Conservation (phyloP, 2,113 vertebrate genomes). For the Anarhynchus alexandrinus region DNA sequence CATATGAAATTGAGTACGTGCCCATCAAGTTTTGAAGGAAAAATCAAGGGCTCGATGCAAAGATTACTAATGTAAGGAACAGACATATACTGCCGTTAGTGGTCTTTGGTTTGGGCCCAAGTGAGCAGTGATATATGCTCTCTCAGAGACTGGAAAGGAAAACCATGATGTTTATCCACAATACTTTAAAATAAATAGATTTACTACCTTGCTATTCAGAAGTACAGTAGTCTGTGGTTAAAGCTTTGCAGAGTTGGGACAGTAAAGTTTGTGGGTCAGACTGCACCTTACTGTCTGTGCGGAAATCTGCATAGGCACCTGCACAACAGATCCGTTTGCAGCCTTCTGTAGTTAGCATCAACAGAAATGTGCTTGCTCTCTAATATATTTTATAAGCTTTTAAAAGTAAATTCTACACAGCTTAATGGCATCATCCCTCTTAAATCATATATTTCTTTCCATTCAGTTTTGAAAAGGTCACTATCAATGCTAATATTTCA, state of each 20-base stretch:
- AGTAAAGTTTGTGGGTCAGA: neutral
- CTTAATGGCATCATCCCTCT: neutral
- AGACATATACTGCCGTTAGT: neutral
- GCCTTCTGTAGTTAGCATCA: neutral
- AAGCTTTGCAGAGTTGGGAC: neutral
- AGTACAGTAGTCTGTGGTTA: neutral
- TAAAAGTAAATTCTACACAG: neutral
- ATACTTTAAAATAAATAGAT: neutral
- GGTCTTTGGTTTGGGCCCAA: neutral
- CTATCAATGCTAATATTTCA: neutral
- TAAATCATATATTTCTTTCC: neutral
- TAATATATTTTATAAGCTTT: neutral
- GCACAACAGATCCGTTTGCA: neutral
- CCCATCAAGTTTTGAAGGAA: neutral
- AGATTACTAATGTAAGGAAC: neutral
- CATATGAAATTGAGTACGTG: neutral
- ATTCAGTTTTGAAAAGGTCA: neutral
- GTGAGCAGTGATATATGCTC: neutral
- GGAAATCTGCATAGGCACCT: neutral
- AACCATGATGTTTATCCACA: neutral
- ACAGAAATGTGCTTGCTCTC: neutral
- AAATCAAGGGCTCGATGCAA: neutral
- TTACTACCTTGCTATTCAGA: neutral
- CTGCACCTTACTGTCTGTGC: neutral
- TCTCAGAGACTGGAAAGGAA: neutral